Evolutionary conservation across 1,140 invertebrate species (phyloP).

Genomic region (Nautilus pompilius): DNA sequence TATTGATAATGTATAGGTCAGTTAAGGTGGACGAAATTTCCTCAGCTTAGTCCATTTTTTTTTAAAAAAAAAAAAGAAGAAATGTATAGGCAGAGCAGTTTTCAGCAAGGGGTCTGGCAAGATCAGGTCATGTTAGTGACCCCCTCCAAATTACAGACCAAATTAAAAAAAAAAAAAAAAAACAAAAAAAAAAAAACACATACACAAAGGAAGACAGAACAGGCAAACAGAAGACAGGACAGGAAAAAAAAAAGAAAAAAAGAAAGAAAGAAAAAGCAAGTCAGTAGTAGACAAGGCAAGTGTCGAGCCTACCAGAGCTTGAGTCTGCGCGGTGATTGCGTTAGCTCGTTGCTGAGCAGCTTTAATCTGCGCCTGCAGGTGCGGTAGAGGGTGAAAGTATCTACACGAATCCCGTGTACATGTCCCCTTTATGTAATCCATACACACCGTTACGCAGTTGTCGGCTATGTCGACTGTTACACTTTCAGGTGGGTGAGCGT

Average conservation of each 20-base stretch:
- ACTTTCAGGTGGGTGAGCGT: constrained; percentile 93
- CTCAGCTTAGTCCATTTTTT: no score
- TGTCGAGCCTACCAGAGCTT: constrained; percentile 67
- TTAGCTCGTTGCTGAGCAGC: constrained; percentile 78
- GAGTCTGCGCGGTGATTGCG: constrained; percentile 57
- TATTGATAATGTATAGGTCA: no score
- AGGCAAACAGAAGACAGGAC: background rate
- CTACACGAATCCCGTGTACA: constrained; percentile 88
- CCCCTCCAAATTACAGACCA: no score
- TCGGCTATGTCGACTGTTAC: constrained; percentile 78
- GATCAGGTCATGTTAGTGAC: no score
- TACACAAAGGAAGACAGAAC: background rate
- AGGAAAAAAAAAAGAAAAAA: background rate
- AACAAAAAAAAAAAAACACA: no score
- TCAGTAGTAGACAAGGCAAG: background rate
- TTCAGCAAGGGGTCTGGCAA: no score
- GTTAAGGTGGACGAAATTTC: no score
- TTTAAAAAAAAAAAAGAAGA: no score
- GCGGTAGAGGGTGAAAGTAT: constrained; percentile 70
- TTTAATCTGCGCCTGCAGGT: constrained; percentile 99
- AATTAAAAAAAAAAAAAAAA: no score
- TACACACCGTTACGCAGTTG: constrained; percentile 94
- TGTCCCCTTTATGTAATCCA: constrained; percentile 95
- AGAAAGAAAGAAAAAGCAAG: background rate
- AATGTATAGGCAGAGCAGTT: no score